Evolutionary conservation across 2,113 vertebrate genomes (phyloP), one percentile per base, ranked within the genome.

Genomic region (Pelecanus crispus): DNA sequence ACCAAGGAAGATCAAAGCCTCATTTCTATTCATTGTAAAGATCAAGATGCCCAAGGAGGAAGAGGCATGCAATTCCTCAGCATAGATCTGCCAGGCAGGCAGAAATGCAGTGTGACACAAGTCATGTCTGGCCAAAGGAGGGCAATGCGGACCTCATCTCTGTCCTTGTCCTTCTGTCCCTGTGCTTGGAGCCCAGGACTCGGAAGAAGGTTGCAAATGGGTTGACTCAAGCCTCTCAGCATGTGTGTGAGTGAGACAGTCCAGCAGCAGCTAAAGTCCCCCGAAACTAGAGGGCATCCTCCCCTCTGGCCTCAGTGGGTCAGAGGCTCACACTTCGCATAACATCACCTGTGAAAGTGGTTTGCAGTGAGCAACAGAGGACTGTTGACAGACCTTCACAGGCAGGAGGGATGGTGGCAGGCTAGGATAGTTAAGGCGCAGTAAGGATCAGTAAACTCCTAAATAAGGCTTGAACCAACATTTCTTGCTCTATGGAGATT

Each of bases 301-400:
- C 13, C 34, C 21, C 38, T 36, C 40, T 58, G 38, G 11, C 58
- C 24, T 87, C 25, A 34, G 0, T 42, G 31, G 28, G 21, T 47
- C 0, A 1, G 55, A 74, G 45, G 45, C 7, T 81, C 16, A 29
- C 24, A 15, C 11, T 49, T 58, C 13, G 28, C 2, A 0, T 18
- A 32, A 17, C 7, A 16, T 72, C 45, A 45, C 10, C 52, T 80
- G 28, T 58, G 58, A 38, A 68, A 62, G 14, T 5, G 1, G 70
- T 91, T 77, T 81, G 45, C 42, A n/a, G 34, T 42, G 42, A 68
- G 40, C 13, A 59, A 13, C 34, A 21, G 34, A 24, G 32, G 36
- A 18, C 77, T n/a, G 6, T n/a, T 70, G 34, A 32, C 59, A 81
- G 42, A 40, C 42, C 47, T 38, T 70, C 47, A 32, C 36, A 71